Base-by-base conservation (phyloP, 64 coral and sea anemone genomes). In the Stylophora pistillata region DNA sequence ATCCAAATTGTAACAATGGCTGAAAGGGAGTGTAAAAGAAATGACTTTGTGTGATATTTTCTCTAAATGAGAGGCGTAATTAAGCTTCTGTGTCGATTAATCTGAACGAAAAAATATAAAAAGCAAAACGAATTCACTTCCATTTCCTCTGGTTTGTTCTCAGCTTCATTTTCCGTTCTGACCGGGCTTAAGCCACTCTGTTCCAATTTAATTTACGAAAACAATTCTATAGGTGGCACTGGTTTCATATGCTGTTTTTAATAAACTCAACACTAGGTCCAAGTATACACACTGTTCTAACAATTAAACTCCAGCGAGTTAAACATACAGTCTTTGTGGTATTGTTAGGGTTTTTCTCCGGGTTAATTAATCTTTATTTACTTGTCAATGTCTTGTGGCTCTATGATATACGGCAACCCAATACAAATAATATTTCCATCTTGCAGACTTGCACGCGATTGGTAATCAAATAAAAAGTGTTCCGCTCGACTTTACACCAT, bases 321-420 rank as follows among this genome's bases (percentile, higher is more conserved):
- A 89, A 95, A 95, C 79, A 85, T 92, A 72, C 88, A 88, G 78
- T 52, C 85, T 95, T 92, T 92, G 89, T 92, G 79, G 71, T 73
- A 95, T 95, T 95, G 94, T 95, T 92, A 81, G 61, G 68, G 61
- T 64, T 89, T 47, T 92, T 89, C 89, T 95, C 78, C 41, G 53
- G 62, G 58, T 92, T 95, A 95, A 95, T 95, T 95, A 95, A 84
- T 91, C 85, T 85, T 92, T 91, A 95, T 95, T 95, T 92, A 85
- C 94, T 92, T 74, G 89, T 55, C 86, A 85, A 72, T 74, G 86
- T 94, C 68, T 77, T 74, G 58, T 79, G 58, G 86, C 57, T 77
- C 34, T 93, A 81, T 74, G 64, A 58, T 89, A 28, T 62, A 13
- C 37, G 53, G 56, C 62, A 72, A 57, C 79, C 75, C 78, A 85